Evolutionary conservation across 2,888 invertebrate genomes (phyloP).

Genomic region (Gnatocerus cornutus): DNA sequence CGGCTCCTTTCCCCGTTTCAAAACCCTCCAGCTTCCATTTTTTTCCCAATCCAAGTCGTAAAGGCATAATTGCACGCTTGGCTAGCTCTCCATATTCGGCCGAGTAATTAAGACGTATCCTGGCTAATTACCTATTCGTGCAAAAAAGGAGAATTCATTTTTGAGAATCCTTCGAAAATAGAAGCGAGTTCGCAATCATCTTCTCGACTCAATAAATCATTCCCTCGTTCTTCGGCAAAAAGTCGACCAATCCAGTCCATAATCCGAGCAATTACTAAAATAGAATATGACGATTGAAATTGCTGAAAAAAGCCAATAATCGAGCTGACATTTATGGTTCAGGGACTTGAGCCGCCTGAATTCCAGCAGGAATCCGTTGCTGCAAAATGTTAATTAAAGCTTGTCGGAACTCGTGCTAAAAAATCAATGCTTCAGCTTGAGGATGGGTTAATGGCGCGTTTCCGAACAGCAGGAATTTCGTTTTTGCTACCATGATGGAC

Average conservation of each 20-base stretch:
- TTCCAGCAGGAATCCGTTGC: conserved; percentile 11
- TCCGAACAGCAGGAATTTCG: conserved; percentile 30
- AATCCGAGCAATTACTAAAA: conserved; percentile 35
- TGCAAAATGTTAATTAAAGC: conserved; percentile 20
- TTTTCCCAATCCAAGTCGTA: too few relatives aligned
- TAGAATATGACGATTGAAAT: conserved; percentile 5
- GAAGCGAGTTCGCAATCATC: not conserved
- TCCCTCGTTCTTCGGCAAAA: conserved; percentile 4
- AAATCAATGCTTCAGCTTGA: not conserved
- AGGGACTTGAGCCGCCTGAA: not conserved
- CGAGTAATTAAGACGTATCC: not conserved
- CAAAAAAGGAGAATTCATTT: too few relatives aligned
- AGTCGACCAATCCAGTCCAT: conserved; percentile 9
- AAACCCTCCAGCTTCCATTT: too few relatives aligned
- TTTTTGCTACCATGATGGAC: conserved; percentile 5
- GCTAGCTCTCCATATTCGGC: not conserved
- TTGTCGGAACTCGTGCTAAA: conserved; percentile 9
- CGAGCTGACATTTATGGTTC: conserved; percentile 5
- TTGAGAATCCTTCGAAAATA: not conserved
- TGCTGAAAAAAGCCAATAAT: conserved; percentile 4
- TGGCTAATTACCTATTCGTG: not conserved
- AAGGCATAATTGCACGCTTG: not conserved
- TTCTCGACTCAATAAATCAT: conserved; percentile 4
- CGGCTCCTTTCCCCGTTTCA: conserved; percentile 9
- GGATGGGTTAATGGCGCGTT: conserved; percentile 27